Evolutionary conservation across 2,888 invertebrate genomes (phyloP).

Genomic region (Catocala nupta): DNA sequence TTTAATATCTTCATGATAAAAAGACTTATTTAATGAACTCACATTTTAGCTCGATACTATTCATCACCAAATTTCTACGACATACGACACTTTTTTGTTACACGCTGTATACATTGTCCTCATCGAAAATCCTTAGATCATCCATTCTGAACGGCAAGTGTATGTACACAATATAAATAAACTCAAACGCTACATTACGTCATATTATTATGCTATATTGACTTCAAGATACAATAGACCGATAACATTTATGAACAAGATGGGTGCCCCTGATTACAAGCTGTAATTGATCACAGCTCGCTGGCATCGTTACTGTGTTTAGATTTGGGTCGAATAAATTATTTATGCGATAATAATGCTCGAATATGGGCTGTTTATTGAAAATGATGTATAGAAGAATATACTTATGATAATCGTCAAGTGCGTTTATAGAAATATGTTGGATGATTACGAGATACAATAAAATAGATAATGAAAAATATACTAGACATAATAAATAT

Average conservation of each 20-base stretch:
- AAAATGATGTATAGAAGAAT: not conserved
- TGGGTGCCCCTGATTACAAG: slow-evolving; percentile 67
- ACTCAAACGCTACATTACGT: slow-evolving; percentile 18
- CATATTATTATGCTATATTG: slow-evolving; percentile 1
- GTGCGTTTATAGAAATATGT: not conserved
- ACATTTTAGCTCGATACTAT: too few species aligned
- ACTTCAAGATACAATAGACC: slow-evolving; percentile 48
- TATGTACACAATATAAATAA: slow-evolving; percentile 21
- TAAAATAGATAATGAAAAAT: not conserved
- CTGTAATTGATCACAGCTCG: slow-evolving; percentile 57
- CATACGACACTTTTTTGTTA: too few species aligned
- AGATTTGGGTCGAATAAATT: slow-evolving; percentile 65
- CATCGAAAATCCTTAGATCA: too few species aligned
- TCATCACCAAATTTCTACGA: too few species aligned
- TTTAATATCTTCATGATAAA: too few species aligned
- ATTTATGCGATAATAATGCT: slow-evolving; percentile 55
- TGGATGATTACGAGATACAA: not conserved
- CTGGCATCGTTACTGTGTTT: slow-evolving; percentile 55
- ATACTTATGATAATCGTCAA: not conserved
- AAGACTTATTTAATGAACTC: too few species aligned
- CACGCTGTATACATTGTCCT: too few species aligned
- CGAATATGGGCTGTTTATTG: slow-evolving; percentile 47
- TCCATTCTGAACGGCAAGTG: not conserved
- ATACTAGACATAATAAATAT: too few species aligned
- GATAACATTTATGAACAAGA: slow-evolving; percentile 69